Base-by-base conservation (phyloP, 2,888 invertebrate species). In the Cloeon dipterum region DNA sequence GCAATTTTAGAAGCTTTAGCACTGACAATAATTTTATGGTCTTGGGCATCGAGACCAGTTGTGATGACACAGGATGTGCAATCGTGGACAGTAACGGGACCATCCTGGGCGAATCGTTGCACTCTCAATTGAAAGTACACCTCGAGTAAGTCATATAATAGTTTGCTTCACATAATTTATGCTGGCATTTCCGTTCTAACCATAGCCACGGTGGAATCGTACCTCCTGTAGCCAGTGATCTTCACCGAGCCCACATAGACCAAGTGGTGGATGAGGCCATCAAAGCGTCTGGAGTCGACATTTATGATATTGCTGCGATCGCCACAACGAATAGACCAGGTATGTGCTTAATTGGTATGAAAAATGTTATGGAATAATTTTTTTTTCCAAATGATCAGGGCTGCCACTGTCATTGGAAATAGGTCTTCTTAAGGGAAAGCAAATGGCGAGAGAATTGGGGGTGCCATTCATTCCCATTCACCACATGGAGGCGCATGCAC, bases 401-500 rank as follows among this genome's bases (percentile, higher is more conserved):
- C n/a, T 91, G 43, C 56, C 71, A 1, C 49, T 79, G 37, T 86
- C 86, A 39, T 60, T 96, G 37, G 45, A 62, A 40, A 71, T 93
- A 41, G 94, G 94, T 23, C 59, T 75, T 32, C 70, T 72, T 44
- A 83, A 83, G 66, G 86, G 82, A 2, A 81, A 75, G 49, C 65
- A 74, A 49, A 54, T 91, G 35, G 70, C 76, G 16, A 63, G 60
- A 44, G 58, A 60, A 37, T 61, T 68, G 43, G 58, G 63, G 1
- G 83, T 78, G 53, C 88, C 89, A 0, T 59, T 96, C 43, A 82
- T 98, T 52, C 91, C 96, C 0, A 75, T 98, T 40, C 96, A 98
- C 62, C 98, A 98, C 49, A 98, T 98, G 98, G 79, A 94, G 63
- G 96, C 98, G 2, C 98, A 98, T 63, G 91, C 96, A 4, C 60